Conservation (phyloP, 2,113 vertebrate species). For the Sylvietta virens region DNA sequence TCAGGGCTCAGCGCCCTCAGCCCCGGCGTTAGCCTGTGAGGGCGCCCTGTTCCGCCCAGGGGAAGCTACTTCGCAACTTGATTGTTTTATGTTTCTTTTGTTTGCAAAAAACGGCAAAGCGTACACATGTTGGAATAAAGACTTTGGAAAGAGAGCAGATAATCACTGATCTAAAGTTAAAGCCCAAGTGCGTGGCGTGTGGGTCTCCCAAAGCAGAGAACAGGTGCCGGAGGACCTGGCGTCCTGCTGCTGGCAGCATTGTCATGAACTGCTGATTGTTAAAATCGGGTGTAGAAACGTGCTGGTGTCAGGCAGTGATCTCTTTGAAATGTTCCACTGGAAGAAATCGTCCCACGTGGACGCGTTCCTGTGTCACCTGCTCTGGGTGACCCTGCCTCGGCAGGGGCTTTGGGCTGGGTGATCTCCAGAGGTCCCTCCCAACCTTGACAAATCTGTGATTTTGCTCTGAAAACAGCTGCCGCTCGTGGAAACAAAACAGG, state of each 20-base stretch:
- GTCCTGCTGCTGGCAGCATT: background rate
- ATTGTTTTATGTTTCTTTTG: background rate
- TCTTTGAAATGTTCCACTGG: background rate
- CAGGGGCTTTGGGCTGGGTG: too few relatives aligned
- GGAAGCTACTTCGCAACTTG: background rate
- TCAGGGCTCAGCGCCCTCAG: background rate
- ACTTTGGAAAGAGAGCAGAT: background rate
- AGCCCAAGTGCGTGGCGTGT: rapidly evolving
- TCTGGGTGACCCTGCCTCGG: background rate
- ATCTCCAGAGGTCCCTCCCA: background rate
- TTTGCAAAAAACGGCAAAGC: background rate
- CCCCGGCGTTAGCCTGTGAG: rapidly evolving
- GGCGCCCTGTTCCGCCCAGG: too few relatives aligned
- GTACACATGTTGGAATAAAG: background rate
- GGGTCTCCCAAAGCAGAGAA: background rate
- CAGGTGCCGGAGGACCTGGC: rapidly evolving
- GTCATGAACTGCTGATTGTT: background rate
- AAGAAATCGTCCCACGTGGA: too few relatives aligned
- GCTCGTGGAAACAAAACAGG: rapidly evolving
- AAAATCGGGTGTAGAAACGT: rapidly evolving
- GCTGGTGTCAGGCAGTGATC: background rate
- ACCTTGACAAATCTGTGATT: background rate
- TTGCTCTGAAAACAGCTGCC: background rate
- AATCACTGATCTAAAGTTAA: background rate
- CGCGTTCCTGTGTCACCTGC: background rate